Base-by-base conservation (phyloP, 2,113 vertebrate genomes). In the Rutilus rutilus region DNA sequence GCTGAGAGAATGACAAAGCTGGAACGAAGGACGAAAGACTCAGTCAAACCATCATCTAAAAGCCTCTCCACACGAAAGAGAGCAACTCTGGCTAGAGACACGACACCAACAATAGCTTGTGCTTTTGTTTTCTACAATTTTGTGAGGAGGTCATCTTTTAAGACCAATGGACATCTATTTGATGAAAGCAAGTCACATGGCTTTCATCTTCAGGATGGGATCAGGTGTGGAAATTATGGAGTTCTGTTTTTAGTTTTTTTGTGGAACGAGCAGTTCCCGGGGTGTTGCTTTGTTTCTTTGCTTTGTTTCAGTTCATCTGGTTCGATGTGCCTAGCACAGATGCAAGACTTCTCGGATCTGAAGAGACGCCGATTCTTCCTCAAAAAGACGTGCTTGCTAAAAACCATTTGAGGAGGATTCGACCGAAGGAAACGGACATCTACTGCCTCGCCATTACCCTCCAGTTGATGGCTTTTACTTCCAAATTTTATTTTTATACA, bases 1-100 rank as follows among this genome's bases (percentile, higher is more conserved):
- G 97, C 96, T 99, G 97, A 99, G 93, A 87, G 54, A 21, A 59
- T 21, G 21, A 10, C 14, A 50, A 17, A 64, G 71, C 84, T 50
- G 23, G 78, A 77, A 42, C 36, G 73, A 71, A 69, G 52, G 78
- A 88, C 81, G 47, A 88, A 75, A 73, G 45, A 65, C 74, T 69
- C 42, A 52, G 39, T 77, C 75, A 75, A 84, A 84, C 71, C 76
- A 77, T 85, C 84, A 85, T 79, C 78, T 83, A 82, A 87, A 87
- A 85, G 71, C 73, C 82, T 78, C 33, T 47, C 59, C 82, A 33
- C 45, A 33, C 25, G 19, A 71, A 86, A 88, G 27, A 17, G 85
- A 78, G 30, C 71, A 59, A 52, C 82, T 69, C 54, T 84, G 76
- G 82, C 81, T 84, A 74, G 81, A 82, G 81, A 80, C 67, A 60